Evolutionary conservation across 2,888 invertebrate species (phyloP).

Genomic region (Habrosyne pyritoides): DNA sequence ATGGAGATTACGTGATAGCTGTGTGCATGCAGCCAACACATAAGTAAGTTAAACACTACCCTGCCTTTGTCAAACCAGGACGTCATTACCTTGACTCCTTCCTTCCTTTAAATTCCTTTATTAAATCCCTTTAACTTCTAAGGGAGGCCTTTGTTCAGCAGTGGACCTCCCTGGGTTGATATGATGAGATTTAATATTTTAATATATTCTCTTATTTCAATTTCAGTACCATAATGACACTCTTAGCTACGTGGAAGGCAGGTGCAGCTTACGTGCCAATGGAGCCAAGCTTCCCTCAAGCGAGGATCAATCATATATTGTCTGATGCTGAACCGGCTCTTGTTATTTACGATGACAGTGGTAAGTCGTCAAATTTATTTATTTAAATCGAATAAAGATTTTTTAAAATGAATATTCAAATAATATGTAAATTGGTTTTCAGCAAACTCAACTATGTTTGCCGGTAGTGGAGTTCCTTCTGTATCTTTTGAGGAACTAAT

Average conservation of each 20-base stretch:
- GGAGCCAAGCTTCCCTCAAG: slow-evolving; percentile 88
- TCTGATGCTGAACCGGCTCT: slow-evolving; percentile 88
- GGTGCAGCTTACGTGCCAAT: slow-evolving; percentile 94
- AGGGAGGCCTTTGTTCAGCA: too few relatives aligned
- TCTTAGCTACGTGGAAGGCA: slow-evolving; percentile 91
- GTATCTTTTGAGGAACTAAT: slow-evolving; percentile 80
- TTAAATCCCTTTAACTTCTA: too few relatives aligned
- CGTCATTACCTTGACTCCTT: too few relatives aligned
- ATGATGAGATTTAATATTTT: not conserved
- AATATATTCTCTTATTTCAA: not conserved
- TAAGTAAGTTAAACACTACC: slow-evolving; percentile 57
- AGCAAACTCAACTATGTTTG: slow-evolving; percentile 72
- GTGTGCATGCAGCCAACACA: slow-evolving; percentile 92
- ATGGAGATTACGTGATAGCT: slow-evolving; percentile 89
- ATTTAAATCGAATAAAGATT: too few relatives aligned
- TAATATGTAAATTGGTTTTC: slow-evolving; percentile 25
- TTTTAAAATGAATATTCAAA: too few relatives aligned
- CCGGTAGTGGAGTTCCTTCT: slow-evolving; percentile 56
- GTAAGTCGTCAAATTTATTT: slow-evolving; percentile 54
- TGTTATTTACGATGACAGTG: slow-evolving; percentile 86
- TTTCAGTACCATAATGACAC: slow-evolving; percentile 81
- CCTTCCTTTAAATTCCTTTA: too few relatives aligned
- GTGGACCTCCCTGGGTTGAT: not conserved
- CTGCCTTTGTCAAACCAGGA: too few relatives aligned
- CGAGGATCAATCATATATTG: slow-evolving; percentile 89